phyloP scores from a whole-genome alignment of 2,888 invertebrate species.

The Apodemia duryi region DNA sequence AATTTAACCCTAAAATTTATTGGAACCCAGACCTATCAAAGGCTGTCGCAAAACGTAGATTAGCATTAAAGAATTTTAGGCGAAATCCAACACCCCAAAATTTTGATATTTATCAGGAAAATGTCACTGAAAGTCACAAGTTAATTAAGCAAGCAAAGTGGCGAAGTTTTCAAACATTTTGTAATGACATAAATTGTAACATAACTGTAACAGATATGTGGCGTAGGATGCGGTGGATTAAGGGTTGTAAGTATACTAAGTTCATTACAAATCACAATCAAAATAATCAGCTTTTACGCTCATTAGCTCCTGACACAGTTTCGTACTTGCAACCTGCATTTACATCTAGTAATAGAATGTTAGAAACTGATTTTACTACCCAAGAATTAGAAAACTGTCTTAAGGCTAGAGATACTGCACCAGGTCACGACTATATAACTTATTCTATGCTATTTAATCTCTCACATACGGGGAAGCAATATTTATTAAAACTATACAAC shows the following conservation, averaged over 20 bases:
- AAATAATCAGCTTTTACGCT: slow-evolving; percentile 19
- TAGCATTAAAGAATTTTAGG: slow-evolving; percentile 31
- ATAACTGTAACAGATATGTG: slow-evolving; percentile 25
- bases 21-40: slow-evolving; percentile 33
- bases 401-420: slow-evolving; percentile 24
- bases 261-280: slow-evolving; percentile 18
- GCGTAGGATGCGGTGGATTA: slow-evolving; percentile 29
- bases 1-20: slow-evolving; percentile 32
- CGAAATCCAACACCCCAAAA: slow-evolving; percentile 32
- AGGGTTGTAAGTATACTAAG: slow-evolving; percentile 12
- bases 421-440: slow-evolving; percentile 23
- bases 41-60: slow-evolving; percentile 30
- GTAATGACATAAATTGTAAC: slow-evolving; percentile 20
- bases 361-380: slow-evolving; percentile 20
- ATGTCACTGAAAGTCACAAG: slow-evolving; percentile 22
- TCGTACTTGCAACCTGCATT: slow-evolving; percentile 18
- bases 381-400: slow-evolving; percentile 25
- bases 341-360: slow-evolving; percentile 10
- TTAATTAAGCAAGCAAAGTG: slow-evolving; percentile 24
- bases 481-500: slow-evolving; percentile 24
- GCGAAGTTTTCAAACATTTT: slow-evolving; percentile 26
- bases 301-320: slow-evolving; percentile 26
- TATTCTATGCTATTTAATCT: slow-evolving; percentile 27
- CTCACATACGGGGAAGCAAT: slow-evolving; percentile 19
- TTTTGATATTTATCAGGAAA: slow-evolving; percentile 19